Base-by-base conservation (phyloP, 2,113 vertebrate genomes). In the Chaetops frenatus region DNA sequence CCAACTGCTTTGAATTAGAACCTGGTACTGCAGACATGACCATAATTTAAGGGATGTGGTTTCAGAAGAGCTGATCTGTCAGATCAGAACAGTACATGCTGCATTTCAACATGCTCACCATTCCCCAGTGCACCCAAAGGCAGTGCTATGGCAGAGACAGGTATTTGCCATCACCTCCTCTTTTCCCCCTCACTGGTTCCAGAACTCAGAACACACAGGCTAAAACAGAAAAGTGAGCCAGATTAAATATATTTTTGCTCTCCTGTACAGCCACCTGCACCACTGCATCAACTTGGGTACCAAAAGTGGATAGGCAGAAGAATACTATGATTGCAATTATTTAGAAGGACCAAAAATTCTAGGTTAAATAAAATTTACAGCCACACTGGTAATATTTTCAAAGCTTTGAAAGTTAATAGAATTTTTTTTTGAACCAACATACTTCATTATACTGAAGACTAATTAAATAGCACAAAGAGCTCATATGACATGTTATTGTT, bases 11-110 rank as follows among this genome's bases (percentile, higher is more conserved):
- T 13, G 8, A 31, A 56, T 35, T 28, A n/a, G 58, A 54, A 57
- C 21, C 3, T 27, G 21, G 14, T 42, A 17, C 16, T 58, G 27
- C 0, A 58, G 35, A 27, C 12, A 50, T 0, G 11, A 35, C 6
- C 17, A 42, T 18, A 18, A 60, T 29, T 70, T 50, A 9, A 29
- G 40, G 27, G 38, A 38, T 24, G 6, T 31, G 23, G 36, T 93
- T 82, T 42, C 35, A 12, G 7, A 53, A 44, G 65, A 73, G n/a
- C 19, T 24, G 23, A 25, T 51, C 19, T 81, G 54, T 15, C 18
- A 3, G 15, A n/a, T 5, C 22, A 53, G 22, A 62, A 24, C 6
- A n/a, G 15, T 1, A 9, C 21, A 3, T 0, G 25, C 0, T 12
- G 38, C 31, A n/a, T 28, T 58, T 53, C 31, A 40, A 10, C 60